Percentiles rank a stretch among this genome's conserved stretches.
These are phyloP conservation scores for Gallirallus australis DNA, from an alignment of 2,797 vertebrate species.

Conservation along the genomic window DNA sequence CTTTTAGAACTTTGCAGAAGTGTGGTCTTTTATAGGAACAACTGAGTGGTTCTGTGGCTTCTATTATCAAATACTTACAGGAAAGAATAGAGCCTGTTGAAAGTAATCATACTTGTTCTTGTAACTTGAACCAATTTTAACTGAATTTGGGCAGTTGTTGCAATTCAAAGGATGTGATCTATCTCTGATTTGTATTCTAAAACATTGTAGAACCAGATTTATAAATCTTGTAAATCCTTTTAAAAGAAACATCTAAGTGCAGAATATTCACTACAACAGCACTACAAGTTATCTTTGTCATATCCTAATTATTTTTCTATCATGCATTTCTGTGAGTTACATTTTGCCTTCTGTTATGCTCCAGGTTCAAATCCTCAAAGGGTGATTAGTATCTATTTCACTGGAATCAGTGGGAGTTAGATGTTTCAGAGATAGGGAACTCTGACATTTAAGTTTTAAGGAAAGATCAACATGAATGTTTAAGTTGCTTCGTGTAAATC, in stretches of 20 bases:
- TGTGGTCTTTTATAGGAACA: neutral
- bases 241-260: neutral
- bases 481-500: neutral
- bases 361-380: neutral
- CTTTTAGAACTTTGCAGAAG: neutral
- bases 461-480: neutral
- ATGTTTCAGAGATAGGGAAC: neutral
- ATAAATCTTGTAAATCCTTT: neutral
- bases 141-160: neutral
- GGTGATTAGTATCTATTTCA: conserved; percentile 40
- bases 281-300: neutral
- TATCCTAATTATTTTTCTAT: conserved; percentile 4
- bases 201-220: neutral
- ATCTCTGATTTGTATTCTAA: neutral
- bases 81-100: neutral
- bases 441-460: conserved; percentile 35
- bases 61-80: neutral
- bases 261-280: neutral
- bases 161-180: neutral
- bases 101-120: neutral
- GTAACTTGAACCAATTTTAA: neutral
- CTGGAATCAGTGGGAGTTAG: conserved; percentile 23
- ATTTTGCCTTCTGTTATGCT: conserved; percentile 28
- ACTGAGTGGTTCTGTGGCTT: neutral
- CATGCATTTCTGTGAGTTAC: neutral